phyloP scores from a whole-genome alignment of 2,113 vertebrate species.

The Hyaena hyaena region DNA sequence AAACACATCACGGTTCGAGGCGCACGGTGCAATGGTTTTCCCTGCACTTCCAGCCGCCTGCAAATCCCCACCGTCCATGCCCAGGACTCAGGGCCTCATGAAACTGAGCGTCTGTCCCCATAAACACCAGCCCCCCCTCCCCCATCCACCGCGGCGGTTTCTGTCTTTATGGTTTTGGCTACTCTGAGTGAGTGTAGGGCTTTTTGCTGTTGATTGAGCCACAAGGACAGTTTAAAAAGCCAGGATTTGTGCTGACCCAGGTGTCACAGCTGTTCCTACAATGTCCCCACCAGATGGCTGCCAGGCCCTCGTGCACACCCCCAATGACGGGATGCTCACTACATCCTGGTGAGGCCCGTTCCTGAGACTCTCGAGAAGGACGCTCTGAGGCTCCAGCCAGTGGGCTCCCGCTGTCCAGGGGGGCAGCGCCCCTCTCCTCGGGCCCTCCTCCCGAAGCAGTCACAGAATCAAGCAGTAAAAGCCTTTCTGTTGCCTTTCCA shows the following conservation, averaged over 20 bases:
- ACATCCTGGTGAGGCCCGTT: accelerated
- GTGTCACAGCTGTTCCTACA: accelerated
- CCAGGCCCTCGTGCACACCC: background rate
- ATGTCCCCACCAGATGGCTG: background rate
- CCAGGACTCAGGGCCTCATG: background rate
- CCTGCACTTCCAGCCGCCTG: accelerated
- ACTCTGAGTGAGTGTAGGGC: background rate
- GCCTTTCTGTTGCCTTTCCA: background rate
- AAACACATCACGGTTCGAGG: background rate
- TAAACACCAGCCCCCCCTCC: accelerated
- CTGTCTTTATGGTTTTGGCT: background rate
- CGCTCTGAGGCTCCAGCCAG: accelerated
- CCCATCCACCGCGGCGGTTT: accelerated
- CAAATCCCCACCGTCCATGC: accelerated
- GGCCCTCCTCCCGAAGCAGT: background rate
- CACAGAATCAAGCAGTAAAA: background rate
- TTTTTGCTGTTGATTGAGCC: background rate
- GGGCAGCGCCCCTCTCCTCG: accelerated
- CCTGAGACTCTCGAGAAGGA: background rate
- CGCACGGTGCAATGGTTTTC: background rate
- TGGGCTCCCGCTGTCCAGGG: accelerated
- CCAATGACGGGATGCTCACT: accelerated
- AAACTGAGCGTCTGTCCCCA: background rate
- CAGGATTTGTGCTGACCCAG: background rate
- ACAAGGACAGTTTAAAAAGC: background rate